These are phyloP conservation scores for Protonemura montana DNA, from an alignment of 2,888 invertebrate species.

Conservation along the genomic window DNA sequence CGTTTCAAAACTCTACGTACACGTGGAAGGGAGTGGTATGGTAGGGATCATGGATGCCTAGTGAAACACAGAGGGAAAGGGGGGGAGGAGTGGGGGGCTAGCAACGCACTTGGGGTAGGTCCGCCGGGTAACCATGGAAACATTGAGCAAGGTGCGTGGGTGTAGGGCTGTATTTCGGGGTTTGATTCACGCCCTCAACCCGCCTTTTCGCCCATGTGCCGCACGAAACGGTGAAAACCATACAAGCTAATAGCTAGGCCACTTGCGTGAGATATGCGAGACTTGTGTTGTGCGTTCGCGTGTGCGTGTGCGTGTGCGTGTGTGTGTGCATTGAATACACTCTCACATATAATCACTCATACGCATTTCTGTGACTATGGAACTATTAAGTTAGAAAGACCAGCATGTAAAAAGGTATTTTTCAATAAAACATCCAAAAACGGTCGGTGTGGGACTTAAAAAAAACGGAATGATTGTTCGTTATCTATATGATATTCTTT, in stretches of 20 bases:
- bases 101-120: background rate
- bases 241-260: background rate
- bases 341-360: no score
- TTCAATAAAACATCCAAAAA: background rate
- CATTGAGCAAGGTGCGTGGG: slow-evolving; percentile 32
- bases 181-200: slow-evolving; percentile 25
- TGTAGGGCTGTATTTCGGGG: slow-evolving; percentile 22
- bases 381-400: no score
- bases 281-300: no score
- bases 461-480: background rate
- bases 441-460: background rate
- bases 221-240: background rate
- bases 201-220: background rate
- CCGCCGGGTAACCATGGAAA: slow-evolving; percentile 25
- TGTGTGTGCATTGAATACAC: no score
- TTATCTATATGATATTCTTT: background rate
- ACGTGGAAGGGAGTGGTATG: background rate
- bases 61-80: no score
- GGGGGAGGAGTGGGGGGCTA: background rate
- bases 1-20: no score
- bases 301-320: no score
- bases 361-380: no score
- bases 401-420: background rate
- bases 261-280: no score
- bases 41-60: no score